Base-by-base conservation (phyloP, 2,113 vertebrate species). In the Ptilonorhynchus violaceus region DNA sequence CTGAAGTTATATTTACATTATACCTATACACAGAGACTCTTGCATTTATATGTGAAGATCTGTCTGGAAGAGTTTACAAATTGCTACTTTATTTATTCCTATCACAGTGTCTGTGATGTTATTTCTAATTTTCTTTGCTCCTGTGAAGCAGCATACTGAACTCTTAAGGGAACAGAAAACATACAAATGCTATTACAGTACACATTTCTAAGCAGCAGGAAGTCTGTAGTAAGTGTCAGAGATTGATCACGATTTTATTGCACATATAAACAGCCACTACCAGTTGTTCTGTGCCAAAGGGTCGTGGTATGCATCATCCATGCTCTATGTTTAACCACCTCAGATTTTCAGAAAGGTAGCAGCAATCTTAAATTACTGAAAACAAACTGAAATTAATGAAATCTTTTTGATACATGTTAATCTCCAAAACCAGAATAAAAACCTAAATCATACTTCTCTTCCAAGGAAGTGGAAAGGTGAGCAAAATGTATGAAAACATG, bases 181-280 rank as follows among this genome's bases (percentile, higher is more conserved):
- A 97, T 92, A 97, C 97, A 98, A 98, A 97, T 96, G 95, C 97
- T 97, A 97, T 98, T 97, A 98, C 73, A 75, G 79, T 93, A 79
- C 97, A 97, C 87, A 95, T 97, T 98, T 97, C 70, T 85, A 96
- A 98, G 92, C 97, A 97, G 97, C 96, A 83, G 97, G 97, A 97
- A 97, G 96, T 63, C 96, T 90, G 94, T 42, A 92, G 88, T 98
- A 98, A 98, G 98, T 97, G 97, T 98, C 97, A 98, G 97, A 97
- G 98, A 98, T 95, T 96, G 97, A 98, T 98, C 97, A 95, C 80
- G 50, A 88, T 93, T 97, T 93, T 94, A 94, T 86, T 96, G 95
- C 92, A 72, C 93, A 93, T 87, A 96, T 93, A 97, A 98, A 97
- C 93, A 97, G 94, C 64, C 39, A 75, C 94, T 95, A 95, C 92